These are phyloP conservation scores for Ceratosolen fusciceps DNA, from an alignment of 1,140 invertebrate species.

Conservation along the genomic window DNA sequence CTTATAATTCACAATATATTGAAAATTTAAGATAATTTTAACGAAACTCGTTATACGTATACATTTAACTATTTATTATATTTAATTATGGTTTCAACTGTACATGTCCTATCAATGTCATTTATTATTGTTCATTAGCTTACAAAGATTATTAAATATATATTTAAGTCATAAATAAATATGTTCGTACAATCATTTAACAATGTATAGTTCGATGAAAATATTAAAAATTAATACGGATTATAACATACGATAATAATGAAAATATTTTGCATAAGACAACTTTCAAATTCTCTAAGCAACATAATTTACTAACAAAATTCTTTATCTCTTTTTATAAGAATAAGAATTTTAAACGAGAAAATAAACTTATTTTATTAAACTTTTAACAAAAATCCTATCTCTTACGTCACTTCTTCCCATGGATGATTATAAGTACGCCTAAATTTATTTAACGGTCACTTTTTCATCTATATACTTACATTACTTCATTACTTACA, in stretches of 20 bases:
- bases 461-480: conserved; percentile 18
- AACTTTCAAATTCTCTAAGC: too few relatives aligned
- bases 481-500: neutral
- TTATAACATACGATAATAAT: too few relatives aligned
- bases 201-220: neutral
- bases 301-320: neutral
- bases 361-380: conserved; percentile 23
- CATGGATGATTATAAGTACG: neutral
- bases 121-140: too few relatives aligned
- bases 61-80: too few relatives aligned
- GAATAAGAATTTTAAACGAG: conserved; percentile 15
- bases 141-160: too few relatives aligned
- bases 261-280: neutral
- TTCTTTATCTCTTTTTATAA: too few relatives aligned
- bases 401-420: neutral
- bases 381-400: conserved; percentile 16
- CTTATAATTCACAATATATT: neutral
- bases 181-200: neutral
- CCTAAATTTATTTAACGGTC: conserved; percentile 20
- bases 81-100: too few relatives aligned
- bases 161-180: too few relatives aligned
- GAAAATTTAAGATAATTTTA: conserved; percentile 23
- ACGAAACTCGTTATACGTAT: neutral
- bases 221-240: too few relatives aligned
- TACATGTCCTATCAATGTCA: too few relatives aligned